A percentile compares a stretch with the other conserved stretches of the same genome.
These are phyloP conservation scores for Tricholaema leucomelas DNA, from an alignment of 2,113 vertebrate genomes.

Conservation along the genomic window DNA sequence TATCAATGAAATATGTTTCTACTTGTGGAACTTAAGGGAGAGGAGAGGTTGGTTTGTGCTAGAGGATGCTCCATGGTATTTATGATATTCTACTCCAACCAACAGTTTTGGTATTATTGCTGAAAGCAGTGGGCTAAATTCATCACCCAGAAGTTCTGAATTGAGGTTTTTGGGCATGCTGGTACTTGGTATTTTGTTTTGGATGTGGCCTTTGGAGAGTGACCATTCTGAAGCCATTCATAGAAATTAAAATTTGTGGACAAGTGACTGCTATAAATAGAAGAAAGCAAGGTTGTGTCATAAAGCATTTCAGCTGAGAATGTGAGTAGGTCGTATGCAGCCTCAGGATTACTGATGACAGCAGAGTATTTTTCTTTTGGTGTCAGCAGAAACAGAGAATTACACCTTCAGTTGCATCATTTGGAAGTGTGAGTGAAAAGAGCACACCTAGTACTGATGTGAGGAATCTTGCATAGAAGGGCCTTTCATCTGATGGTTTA, in stretches of 20 bases:
- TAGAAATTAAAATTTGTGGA: not conserved
- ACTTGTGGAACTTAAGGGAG: not conserved
- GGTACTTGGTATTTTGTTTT: not conserved
- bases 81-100: not conserved
- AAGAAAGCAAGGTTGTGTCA: not conserved
- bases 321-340: not conserved
- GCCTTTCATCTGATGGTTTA: not conserved
- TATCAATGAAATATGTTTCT: not conserved
- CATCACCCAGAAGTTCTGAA: not conserved
- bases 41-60: not conserved
- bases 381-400: not conserved
- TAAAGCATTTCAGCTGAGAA: not conserved
- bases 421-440: not conserved
- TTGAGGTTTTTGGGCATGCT: not conserved
- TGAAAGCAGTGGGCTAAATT: not conserved
- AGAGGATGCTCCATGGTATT: too few relatives aligned
- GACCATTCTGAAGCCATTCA: not conserved
- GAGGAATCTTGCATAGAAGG: not conserved
- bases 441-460: not conserved
- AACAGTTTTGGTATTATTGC: not conserved
- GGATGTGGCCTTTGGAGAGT: not conserved
- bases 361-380: not conserved
- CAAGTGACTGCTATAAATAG: not conserved
- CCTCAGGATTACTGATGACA: not conserved
- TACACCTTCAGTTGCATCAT: fast-evolving